Evolutionary conservation across 2,113 vertebrate genomes (phyloP).

Genomic region (Rhinolophus sinicus): DNA sequence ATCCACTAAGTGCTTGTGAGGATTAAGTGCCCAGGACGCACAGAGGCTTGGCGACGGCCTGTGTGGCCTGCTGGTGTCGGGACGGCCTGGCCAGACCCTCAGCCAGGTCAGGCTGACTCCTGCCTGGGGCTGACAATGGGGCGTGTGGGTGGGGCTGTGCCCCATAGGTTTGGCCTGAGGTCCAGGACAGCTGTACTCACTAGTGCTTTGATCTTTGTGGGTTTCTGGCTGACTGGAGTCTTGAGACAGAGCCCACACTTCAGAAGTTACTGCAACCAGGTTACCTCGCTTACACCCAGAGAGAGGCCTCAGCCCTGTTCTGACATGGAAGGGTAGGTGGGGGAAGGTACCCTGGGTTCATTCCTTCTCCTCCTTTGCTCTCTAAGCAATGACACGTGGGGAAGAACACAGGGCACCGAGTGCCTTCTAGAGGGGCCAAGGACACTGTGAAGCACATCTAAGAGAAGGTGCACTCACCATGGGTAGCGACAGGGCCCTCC

Average conservation of each 20-base stretch:
- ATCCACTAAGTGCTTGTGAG: conserved; percentile 49
- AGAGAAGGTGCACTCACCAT: not conserved
- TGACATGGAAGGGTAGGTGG: not conserved
- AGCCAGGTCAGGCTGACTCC: not conserved
- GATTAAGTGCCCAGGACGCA: not conserved
- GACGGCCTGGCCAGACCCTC: not conserved
- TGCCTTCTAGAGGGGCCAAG: not conserved
- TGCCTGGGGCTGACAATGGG: not conserved
- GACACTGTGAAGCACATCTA: not conserved
- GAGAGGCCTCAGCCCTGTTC: not conserved
- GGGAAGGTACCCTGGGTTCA: not conserved
- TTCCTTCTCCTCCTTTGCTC: not conserved
- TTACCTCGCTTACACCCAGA: not conserved
- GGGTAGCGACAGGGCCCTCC: not conserved
- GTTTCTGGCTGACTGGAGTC: not conserved
- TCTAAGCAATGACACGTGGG: rapidly evolving
- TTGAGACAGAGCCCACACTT: conserved; percentile 17
- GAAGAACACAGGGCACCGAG: rapidly evolving
- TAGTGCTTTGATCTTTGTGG: conserved; percentile 57
- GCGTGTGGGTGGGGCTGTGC: not conserved
- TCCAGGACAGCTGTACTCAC: not conserved
- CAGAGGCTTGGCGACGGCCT: not conserved
- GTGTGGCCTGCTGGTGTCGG: not conserved
- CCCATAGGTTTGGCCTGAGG: not conserved
- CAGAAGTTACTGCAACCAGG: not conserved